A percentile compares a stretch with the other conserved stretches of the same genome.
These are phyloP conservation scores for Lepilemur ruficaudatus DNA, from an alignment of 2,797 vertebrate species.

Conservation along the genomic window DNA sequence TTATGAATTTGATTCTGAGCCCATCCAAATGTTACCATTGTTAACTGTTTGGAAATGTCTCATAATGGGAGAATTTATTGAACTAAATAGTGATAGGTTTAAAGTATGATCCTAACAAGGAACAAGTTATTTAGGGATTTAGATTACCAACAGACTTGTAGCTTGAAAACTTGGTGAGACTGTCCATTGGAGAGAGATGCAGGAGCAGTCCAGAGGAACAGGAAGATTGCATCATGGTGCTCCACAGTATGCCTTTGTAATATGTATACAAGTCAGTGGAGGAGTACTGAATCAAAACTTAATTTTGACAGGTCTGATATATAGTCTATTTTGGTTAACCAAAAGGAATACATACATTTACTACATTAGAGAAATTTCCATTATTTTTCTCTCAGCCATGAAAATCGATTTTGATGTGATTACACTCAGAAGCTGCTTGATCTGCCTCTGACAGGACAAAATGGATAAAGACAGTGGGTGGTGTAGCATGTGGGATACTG, in stretches of 20 bases:
- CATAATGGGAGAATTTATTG: neutral
- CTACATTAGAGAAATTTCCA: constrained; percentile 98
- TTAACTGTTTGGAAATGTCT: neutral
- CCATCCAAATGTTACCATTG: neutral
- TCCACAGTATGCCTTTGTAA: constrained; percentile 67
- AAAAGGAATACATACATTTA: constrained; percentile 99
- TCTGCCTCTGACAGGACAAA: constrained; percentile 92
- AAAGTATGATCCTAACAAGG: neutral
- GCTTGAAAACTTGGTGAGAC: constrained; percentile 46
- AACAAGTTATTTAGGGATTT: constrained; percentile 49
- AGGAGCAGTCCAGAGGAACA: constrained; percentile 47
- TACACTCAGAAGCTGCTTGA: constrained; percentile 92
- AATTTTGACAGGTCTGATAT: constrained; percentile 96
- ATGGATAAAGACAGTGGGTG: constrained; percentile 88
- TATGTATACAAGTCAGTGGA: constrained; percentile 82
- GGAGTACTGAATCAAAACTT: constrained; percentile 87
- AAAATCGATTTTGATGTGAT: constrained; percentile 99
- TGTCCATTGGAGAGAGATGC: constrained; percentile 57
- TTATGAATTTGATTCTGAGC: neutral
- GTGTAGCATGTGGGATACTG: constrained; percentile 75
- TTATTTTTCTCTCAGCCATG: constrained; percentile 99
- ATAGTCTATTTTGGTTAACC: constrained; percentile 99
- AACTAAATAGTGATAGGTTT: neutral
- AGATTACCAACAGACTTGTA: constrained; percentile 25
- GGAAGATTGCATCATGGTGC: constrained; percentile 53